Evolutionary conservation across 2,797 vertebrate genomes (phyloP).

Genomic region (Pseudochirops cupreus): DNA sequence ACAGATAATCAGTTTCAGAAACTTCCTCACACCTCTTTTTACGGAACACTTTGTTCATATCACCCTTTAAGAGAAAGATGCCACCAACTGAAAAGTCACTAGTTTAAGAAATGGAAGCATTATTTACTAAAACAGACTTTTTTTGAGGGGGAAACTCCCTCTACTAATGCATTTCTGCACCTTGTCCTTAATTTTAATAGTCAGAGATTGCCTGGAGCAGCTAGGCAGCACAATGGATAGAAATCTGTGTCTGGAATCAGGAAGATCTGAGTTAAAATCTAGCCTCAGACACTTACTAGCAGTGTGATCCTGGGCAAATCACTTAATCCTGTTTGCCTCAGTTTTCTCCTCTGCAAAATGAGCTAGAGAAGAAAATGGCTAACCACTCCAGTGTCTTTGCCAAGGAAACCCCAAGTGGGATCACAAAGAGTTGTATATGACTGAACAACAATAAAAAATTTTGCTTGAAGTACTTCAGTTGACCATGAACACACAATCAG

Average conservation of each 20-base stretch:
- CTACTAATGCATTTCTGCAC: not conserved
- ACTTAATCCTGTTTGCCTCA: not conserved
- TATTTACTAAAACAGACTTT: not conserved
- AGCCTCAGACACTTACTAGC: not conserved
- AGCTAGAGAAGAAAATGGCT: not conserved
- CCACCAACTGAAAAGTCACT: not conserved
- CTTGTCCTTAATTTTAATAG: not conserved
- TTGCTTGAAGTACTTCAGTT: not conserved
- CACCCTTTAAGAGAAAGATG: not conserved
- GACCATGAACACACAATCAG: not conserved
- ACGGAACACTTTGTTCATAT: not conserved
- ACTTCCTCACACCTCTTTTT: not conserved
- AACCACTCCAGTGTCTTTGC: not conserved
- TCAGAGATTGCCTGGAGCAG: not conserved
- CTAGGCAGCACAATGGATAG: not conserved
- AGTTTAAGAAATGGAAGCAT: not conserved
- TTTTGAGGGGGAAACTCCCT: not conserved
- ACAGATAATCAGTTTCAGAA: not conserved
- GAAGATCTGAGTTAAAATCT: not conserved
- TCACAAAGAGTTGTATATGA: not conserved
- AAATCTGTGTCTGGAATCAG: not conserved
- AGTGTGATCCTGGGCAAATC: not conserved
- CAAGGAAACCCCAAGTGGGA: not conserved
- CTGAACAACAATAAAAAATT: not conserved
- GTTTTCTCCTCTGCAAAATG: not conserved